Percentiles rank a stretch among this genome's conserved stretches.
These are phyloP conservation scores for Samia ricini DNA, from an alignment of 1,140 invertebrate species.

Conservation along the genomic window DNA sequence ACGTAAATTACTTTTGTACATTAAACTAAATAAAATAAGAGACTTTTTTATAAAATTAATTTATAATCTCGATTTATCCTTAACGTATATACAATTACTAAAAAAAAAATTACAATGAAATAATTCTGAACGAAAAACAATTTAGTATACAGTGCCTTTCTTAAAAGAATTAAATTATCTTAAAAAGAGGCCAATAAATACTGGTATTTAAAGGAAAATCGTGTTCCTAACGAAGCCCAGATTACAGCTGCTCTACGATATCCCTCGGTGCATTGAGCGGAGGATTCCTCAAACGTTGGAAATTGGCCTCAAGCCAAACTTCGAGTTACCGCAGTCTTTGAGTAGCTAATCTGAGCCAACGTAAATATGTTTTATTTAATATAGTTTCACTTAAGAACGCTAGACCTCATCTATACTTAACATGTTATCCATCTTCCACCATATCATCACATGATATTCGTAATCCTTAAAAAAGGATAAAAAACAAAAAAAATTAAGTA, in stretches of 20 bases:
- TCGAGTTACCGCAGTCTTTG: neutral
- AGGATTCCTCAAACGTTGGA: neutral
- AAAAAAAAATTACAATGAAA: neutral
- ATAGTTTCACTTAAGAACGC: too few relatives aligned
- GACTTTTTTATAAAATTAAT: too few relatives aligned
- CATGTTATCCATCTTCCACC: too few relatives aligned
- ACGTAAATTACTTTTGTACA: too few relatives aligned
- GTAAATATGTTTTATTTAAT: neutral
- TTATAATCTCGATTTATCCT: too few relatives aligned
- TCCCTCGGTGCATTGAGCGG: neutral
- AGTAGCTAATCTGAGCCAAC: neutral
- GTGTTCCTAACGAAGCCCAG: neutral
- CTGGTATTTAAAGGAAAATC: neutral
- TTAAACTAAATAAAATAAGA: too few relatives aligned
- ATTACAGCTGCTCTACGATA: neutral
- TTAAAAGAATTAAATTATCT: conserved; percentile 1
- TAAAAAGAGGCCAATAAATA: neutral
- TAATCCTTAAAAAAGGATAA: too few relatives aligned
- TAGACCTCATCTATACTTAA: too few relatives aligned
- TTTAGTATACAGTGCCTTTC: neutral
- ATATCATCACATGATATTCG: too few relatives aligned
- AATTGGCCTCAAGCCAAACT: neutral
- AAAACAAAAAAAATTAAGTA: too few relatives aligned
- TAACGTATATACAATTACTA: too few relatives aligned
- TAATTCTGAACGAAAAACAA: neutral